Base-by-base conservation (phyloP, 2,797 vertebrate species). In the Centropyge bicolor region DNA sequence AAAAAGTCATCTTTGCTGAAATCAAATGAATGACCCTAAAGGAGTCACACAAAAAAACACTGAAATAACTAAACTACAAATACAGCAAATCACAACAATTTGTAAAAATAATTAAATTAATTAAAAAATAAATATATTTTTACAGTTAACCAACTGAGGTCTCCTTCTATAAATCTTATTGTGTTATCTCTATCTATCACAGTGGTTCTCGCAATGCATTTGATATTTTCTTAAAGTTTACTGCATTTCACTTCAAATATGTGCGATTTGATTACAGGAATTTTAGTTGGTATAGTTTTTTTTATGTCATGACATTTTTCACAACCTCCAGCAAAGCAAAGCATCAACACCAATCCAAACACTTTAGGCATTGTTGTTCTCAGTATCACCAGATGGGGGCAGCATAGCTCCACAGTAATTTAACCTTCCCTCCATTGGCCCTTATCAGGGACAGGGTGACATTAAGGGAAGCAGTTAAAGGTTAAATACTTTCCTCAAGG, bases 401-500 rank as follows among this genome's bases (percentile, higher is more conserved):
- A 94, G 85, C 77, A 60, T 85, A 91, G 91, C 80, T 87, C 90
- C 89, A 91, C 77, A 74, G 67, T 40, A 10, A 14, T 22, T 31
- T 16, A 1, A 7, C 36, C 19, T 46, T 16, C 0, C 16, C 20
- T 41, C 56, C 57, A 40, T 59, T 62, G 69, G 79, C 73, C 73
- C 36, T 76, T 88, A 76, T 87, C 81, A 84, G 88, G 88, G 84
- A 85, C 81, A 74, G 67, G 56, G 80, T 92, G 91, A 93, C 92
- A 91, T 93, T 89, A 92, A 89, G 76, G 74, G 82, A 92, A 88
- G 83, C 87, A 91, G 88, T 89, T 91, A 93, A 92, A 94, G 93
- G 92, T 94, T 93, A 94, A 94, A 92, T 90, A 92, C 87, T 86
- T 91, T 86, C 86, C 91, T 92, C 93, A 74, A 85, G 91, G 90